These are phyloP conservation scores for Idris sp. DNA, from an alignment of 1,140 invertebrate genomes.

Conservation along the genomic window DNA sequence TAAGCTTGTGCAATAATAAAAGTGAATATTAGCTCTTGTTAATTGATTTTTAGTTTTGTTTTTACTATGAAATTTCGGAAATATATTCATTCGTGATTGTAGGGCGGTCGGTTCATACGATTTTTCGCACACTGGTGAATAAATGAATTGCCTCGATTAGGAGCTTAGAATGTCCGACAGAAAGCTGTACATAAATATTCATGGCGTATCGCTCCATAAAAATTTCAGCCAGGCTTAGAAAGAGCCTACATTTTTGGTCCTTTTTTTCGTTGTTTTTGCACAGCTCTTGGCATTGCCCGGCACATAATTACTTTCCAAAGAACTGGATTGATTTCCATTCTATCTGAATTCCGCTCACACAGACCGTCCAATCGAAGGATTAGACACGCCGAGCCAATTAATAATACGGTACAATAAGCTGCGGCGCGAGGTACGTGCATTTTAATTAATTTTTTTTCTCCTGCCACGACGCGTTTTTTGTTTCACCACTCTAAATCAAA, in stretches of 20 bases:
- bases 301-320: slow-evolving; percentile 59
- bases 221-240: slow-evolving; percentile 29
- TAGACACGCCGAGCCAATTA: slow-evolving; percentile 66
- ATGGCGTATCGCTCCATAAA: slow-evolving; percentile 62
- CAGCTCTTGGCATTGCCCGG: slow-evolving; percentile 30
- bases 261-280: slow-evolving; percentile 24
- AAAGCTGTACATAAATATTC: slow-evolving; percentile 63
- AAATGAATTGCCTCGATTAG: slow-evolving; percentile 42
- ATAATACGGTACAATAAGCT: slow-evolving; percentile 45
- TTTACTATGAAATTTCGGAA: no score
- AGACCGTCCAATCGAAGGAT: slow-evolving; percentile 63
- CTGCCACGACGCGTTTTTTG: slow-evolving; percentile 9
- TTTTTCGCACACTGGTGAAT: slow-evolving; percentile 28
- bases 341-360: slow-evolving; percentile 52
- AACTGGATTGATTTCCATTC: slow-evolving; percentile 62
- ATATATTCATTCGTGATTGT: no score
- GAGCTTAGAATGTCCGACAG: no score
- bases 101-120: slow-evolving; percentile 11
- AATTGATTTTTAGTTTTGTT: no score
- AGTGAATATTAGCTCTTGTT: no score
- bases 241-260: slow-evolving; percentile 27
- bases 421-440: slow-evolving; percentile 61
- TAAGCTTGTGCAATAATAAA: no score
- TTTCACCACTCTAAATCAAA: slow-evolving; percentile 7
- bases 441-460: slow-evolving; percentile 65